phyloP scores from a whole-genome alignment of 2,888 invertebrate genomes.

The Timema cristinae region DNA sequence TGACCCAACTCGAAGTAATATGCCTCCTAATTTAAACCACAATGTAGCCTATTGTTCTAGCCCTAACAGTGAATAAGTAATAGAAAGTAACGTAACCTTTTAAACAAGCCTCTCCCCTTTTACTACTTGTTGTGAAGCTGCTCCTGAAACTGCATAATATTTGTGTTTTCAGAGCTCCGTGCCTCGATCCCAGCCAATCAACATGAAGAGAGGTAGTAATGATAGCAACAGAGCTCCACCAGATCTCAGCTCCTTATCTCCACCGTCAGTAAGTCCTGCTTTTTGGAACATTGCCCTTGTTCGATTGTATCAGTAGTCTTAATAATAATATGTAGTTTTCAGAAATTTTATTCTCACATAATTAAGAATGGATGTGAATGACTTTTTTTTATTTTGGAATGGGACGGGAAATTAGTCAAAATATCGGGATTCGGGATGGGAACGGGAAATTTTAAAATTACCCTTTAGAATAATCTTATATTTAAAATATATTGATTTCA shows the following conservation, averaged over 20 bases:
- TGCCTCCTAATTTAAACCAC: background rate
- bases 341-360: background rate
- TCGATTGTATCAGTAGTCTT: background rate
- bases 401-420: no score
- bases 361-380: no score
- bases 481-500: no score
- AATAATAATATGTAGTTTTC: background rate
- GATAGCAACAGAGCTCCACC: conserved; percentile 62
- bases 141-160: background rate
- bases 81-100: background rate
- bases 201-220: conserved; percentile 63
- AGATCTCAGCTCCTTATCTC: conserved; percentile 88
- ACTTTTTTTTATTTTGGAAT: no score
- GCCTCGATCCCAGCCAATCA: conserved; percentile 82
- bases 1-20: background rate
- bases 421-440: no score
- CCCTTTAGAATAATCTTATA: no score
- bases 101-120: background rate
- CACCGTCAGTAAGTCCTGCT: conserved; percentile 68
- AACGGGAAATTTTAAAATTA: no score
- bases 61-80: background rate
- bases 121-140: background rate
- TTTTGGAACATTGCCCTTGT: no score
- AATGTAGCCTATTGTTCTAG: background rate
- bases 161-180: conserved; percentile 47